Conservation (phyloP, 2,797 vertebrate species). For the Melanogrammus aeglefinus region DNA sequence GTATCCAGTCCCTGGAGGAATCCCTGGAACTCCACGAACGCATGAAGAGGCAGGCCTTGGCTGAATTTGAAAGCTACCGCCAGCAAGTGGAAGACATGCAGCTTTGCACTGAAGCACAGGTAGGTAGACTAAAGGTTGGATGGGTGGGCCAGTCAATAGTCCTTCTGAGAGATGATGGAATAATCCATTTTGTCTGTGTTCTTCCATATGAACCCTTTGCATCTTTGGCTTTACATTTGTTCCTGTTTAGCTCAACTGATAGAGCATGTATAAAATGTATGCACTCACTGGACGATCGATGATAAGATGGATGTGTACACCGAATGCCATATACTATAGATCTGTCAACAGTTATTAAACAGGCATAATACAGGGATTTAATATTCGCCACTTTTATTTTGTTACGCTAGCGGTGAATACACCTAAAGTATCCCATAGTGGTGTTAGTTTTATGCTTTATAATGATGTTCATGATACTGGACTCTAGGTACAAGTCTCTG, state of each 20-base stretch:
- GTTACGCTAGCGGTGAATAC: neutral
- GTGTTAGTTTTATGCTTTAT: neutral
- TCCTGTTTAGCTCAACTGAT: neutral
- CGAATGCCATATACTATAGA: neutral
- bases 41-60: conserved; percentile 92
- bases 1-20: conserved; percentile 93
- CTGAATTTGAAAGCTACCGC: conserved; percentile 94
- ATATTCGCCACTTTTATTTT: neutral
- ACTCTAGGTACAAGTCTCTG: neutral
- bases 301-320: neutral
- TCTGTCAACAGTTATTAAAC: neutral
- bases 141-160: neutral
- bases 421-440: neutral
- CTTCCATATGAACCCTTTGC: neutral
- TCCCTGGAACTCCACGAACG: conserved; percentile 93
- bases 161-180: neutral
- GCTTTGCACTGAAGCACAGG: conserved; percentile 89
- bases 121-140: conserved; percentile 16
- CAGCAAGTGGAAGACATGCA: conserved; percentile 95
- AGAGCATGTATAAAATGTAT: neutral
- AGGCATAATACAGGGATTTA: neutral
- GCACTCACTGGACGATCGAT: too few relatives aligned
- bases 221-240: neutral
- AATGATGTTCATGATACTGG: neutral
- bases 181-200: neutral